phyloP scores from a whole-genome alignment of 2,113 vertebrate genomes.

The Probosciger aterrimus region DNA sequence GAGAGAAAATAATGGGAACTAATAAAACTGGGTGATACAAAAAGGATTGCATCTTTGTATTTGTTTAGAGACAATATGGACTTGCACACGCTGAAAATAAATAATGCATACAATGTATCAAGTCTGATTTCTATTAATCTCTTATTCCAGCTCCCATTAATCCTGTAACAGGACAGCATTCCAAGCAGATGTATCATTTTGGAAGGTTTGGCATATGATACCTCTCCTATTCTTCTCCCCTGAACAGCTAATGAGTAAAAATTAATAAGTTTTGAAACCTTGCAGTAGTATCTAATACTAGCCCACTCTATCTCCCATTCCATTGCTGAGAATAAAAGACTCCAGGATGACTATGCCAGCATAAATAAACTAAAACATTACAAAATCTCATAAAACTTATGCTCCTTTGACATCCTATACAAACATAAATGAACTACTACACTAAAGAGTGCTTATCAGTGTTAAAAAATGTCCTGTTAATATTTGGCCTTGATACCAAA shows the following conservation, averaged over 20 bases:
- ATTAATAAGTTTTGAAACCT: background rate
- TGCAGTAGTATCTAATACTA: background rate
- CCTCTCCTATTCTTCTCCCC: background rate
- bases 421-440: background rate
- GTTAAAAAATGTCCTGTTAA: background rate
- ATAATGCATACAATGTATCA: background rate
- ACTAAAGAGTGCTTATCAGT: background rate
- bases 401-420: background rate
- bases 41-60: background rate
- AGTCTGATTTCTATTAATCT: background rate
- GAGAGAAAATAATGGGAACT: constrained; percentile 6
- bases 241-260: background rate
- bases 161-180: background rate
- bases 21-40: constrained; percentile 5
- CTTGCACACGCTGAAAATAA: background rate
- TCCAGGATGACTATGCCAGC: background rate
- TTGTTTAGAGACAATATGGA: background rate
- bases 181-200: background rate
- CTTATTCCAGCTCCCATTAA: background rate
- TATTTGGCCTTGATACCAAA: background rate
- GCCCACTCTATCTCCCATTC: background rate
- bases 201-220: background rate
- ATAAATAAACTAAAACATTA: background rate
- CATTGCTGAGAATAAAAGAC: background rate
- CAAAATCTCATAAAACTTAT: background rate